Evolutionary conservation across 2,113 vertebrate genomes (phyloP), one percentile per base, ranked within the genome.

Genomic region (Herpetotheres cachinnans): DNA sequence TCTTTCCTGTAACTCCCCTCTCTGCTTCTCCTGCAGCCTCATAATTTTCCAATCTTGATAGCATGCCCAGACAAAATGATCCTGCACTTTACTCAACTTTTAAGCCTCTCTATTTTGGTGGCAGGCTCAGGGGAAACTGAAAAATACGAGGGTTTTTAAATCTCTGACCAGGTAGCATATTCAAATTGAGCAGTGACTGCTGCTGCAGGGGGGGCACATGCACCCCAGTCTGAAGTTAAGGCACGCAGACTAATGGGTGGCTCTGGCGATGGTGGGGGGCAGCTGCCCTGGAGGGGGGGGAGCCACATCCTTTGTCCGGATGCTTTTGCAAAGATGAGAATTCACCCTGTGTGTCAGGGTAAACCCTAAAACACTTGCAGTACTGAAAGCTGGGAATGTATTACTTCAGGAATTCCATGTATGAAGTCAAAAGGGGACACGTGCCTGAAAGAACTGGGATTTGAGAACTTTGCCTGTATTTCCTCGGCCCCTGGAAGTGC

Each of bases 121-220:
- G 1, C 38, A 63, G 26, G 30, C 63, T 67, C 30, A 34, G 65
- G 29, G 26, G 36, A 89, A 49, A 27, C 1, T 20, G 52, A 50
- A 74, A 81, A 84, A 47, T 14, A 3, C 1, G 29, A 38, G 16
- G 9, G 24, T 22, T 2, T 4, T 69, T 61, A 56, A 12, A 22
- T 69, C 42, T 56, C n/a, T 73, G 65, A 2, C 13, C 7, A 11
- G 27, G 36, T 16, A 71, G 22, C 16, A 2, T 4, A 8, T n/a
- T 47, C 29, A 13, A 19, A 36, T 19, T 11, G 44, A 13, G n/a
- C 21, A 16, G n/a, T 3, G 49, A 5, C 18, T 10, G 38, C 61
- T 9, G 54, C 24, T 42, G 29, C 22, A 0, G 4, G 47, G 40
- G 4, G 34, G 49, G 5, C 32, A 19, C 47, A 0, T 8, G 9